Percentiles rank a stretch among this genome's conserved stretches.
phyloP scores from a whole-genome alignment of 30 jellyfish, hydroid and myxozoan genomes.

The Cassiopea xamachana region DNA sequence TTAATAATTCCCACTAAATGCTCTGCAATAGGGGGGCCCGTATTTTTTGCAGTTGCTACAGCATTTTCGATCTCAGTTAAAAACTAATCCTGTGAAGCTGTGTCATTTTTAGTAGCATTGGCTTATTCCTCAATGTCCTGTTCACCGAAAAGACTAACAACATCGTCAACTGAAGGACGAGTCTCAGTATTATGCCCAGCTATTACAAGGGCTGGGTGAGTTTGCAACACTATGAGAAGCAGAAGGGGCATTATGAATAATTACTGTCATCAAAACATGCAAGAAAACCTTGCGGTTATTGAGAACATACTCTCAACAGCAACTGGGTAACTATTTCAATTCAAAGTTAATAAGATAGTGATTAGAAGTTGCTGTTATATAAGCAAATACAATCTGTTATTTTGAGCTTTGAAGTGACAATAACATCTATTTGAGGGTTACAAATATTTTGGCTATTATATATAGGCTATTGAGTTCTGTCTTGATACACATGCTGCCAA shows the following conservation, averaged over 20 bases:
- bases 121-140: constrained; percentile 1
- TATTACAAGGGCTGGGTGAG: constrained; percentile 5
- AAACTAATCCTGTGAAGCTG: not conserved
- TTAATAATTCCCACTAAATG: constrained; percentile 2
- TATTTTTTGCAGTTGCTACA: not conserved
- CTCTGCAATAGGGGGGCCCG: constrained; percentile 12
- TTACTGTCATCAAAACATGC: too few species aligned
- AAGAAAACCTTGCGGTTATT: too few species aligned
- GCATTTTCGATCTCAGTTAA: not conserved
- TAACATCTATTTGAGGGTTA: too few species aligned
- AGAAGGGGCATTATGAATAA: not conserved
- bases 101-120: not conserved
- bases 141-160: not conserved
- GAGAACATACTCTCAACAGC: too few species aligned
- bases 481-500: too few species aligned
- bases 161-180: constrained; percentile 4
- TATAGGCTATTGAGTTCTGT: too few species aligned
- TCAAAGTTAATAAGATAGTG: too few species aligned
- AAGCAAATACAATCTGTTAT: too few species aligned
- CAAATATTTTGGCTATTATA: too few species aligned
- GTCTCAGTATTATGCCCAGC: constrained; percentile 13
- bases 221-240: not conserved
- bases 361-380: too few species aligned
- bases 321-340: too few species aligned
- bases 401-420: too few species aligned